Percentiles rank a stretch among this genome's conserved stretches.
Evolutionary conservation across 2,797 vertebrate genomes (phyloP).

Genomic region (Amblyraja radiata): DNA sequence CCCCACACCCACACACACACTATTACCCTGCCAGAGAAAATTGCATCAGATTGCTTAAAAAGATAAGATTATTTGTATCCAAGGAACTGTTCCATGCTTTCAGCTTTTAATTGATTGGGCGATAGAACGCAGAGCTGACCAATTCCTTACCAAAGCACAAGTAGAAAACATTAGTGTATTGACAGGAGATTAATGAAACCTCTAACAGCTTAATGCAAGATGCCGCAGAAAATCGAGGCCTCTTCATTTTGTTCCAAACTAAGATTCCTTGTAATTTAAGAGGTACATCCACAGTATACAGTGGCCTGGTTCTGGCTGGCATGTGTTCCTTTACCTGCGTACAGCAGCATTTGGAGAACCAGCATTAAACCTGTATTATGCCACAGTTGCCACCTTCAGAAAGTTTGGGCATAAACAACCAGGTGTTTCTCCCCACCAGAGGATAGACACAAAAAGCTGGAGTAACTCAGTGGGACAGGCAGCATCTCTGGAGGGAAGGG

Average conservation of each 20-base stretch:
- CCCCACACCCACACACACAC: too few species aligned
- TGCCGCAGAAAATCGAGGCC: not conserved
- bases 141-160: not conserved
- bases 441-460: too few species aligned
- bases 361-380: too few species aligned
- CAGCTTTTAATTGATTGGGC: slow-evolving; percentile 4
- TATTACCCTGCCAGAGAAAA: too few species aligned
- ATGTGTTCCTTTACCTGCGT: too few species aligned
- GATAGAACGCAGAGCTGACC: not conserved
- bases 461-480: too few species aligned
- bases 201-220: not conserved
- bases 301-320: too few species aligned
- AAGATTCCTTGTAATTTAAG: not conserved
- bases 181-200: not conserved
- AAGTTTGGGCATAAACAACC: too few species aligned
- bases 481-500: too few species aligned
- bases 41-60: not conserved
- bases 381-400: too few species aligned
- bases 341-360: too few species aligned
- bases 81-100: not conserved
- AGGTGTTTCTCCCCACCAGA: too few species aligned
- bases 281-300: not conserved
- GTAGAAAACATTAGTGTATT: not conserved
- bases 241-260: not conserved
- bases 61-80: not conserved